Conservation (phyloP, 2,888 invertebrate genomes). For the Leuctra nigra region DNA sequence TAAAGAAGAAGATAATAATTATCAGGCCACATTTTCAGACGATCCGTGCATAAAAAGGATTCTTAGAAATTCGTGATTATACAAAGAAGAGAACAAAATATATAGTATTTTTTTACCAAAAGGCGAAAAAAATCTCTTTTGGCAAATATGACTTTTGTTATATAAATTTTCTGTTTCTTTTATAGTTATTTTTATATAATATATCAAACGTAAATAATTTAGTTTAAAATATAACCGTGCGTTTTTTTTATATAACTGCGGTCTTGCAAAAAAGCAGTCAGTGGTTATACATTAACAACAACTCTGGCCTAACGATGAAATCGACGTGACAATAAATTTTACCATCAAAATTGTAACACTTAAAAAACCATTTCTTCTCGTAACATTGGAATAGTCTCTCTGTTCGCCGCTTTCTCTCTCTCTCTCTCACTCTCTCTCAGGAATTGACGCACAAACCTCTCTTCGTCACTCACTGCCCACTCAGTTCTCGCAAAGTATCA, state of each 20-base stretch:
- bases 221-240: background rate
- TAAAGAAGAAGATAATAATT: background rate
- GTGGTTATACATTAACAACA: too few relatives aligned
- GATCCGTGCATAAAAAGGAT: background rate
- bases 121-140: background rate
- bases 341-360: background rate
- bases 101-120: background rate
- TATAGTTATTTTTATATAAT: background rate
- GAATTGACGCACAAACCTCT: too few relatives aligned
- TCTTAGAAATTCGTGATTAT: background rate
- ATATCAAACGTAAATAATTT: background rate
- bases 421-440: too few relatives aligned
- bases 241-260: too few relatives aligned
- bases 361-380: background rate
- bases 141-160: background rate
- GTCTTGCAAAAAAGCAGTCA: too few relatives aligned
- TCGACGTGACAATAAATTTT: too few relatives aligned
- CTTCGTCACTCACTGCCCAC: too few relatives aligned
- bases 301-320: too few relatives aligned
- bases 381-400: background rate
- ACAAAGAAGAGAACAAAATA: background rate
- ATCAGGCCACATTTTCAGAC: background rate
- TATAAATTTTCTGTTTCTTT: background rate
- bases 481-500: slow-evolving; percentile 21
- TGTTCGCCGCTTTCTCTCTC: too few relatives aligned